Base-by-base conservation (phyloP, 2,113 vertebrate species). In the Dromaius novaehollandiae region DNA sequence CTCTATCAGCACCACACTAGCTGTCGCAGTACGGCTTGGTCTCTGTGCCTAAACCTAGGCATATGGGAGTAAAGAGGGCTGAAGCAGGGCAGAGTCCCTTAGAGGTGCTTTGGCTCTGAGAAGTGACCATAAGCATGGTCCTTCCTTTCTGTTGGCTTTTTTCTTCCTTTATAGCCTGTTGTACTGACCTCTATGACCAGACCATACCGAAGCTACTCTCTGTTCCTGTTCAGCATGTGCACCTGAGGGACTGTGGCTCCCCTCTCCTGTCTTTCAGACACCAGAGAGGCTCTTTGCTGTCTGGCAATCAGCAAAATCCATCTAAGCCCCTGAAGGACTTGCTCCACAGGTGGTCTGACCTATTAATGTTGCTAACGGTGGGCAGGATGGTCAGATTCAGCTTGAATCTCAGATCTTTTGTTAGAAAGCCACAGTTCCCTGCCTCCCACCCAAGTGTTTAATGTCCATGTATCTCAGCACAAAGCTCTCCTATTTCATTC, bases 161-260 rank as follows among this genome's bases (percentile, higher is more conserved):
- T 34, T 42, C 6, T 17, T 20, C 24, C 20, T 68, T 53, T 1
- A 1, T 36, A 40, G 64, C 38, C 14, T 6, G 6, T 26, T 1
- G 3, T 40, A 46, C 36, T 50, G 46, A 19, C 10, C 32, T 44
- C 38, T 70, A 13, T 69, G 76, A 21, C 50, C 76, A 53, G 44
- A 18, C 50, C 36, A 38, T 0, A 2, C 84, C 50, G 68, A 1
- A 3, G 6, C 42, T 51, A 22, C 53, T 80, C 36, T 65, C 1
- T 2, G 15, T 11, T 78, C 26, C 40, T n/a, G 6, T 58, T 53
- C 28, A 7, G 25, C 3, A 4, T 25, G 22, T 21, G 4, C 10
- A 11, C 2, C 1, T 0, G 36, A 64, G 50, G 58, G 15, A 58
- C 16, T 58, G 56, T 58, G 56, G 28, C 30, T 32, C 28, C 56